Conservation (phyloP, 2,113 vertebrate genomes). For the Hemichromis elongatus region DNA sequence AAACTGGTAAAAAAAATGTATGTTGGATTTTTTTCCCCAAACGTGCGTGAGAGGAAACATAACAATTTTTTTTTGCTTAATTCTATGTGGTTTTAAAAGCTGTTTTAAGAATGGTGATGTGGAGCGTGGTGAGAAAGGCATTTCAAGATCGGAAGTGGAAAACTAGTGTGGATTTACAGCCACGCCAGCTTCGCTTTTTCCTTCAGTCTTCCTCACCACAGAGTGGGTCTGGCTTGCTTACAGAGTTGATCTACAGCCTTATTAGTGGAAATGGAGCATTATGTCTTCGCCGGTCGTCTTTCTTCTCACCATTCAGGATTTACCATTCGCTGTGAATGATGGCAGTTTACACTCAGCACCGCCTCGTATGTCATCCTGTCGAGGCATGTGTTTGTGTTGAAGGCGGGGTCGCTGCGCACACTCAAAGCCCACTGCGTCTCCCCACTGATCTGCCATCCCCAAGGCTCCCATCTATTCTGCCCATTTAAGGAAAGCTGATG, state of each 20-base stretch:
- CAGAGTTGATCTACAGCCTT: slow-evolving; percentile 53
- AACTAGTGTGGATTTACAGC: background rate
- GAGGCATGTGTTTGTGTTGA: background rate
- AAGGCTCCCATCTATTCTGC: slow-evolving; percentile 25
- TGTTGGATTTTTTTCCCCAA: background rate
- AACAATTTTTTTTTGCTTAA: background rate
- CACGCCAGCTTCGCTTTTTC: background rate
- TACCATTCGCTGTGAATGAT: slow-evolving; percentile 72
- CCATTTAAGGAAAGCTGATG: slow-evolving; percentile 46
- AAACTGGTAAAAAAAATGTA: background rate
- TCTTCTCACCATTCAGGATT: slow-evolving; percentile 74
- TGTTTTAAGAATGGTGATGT: background rate
- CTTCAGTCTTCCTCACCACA: background rate
- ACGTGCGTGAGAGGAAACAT: background rate
- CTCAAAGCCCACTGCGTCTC: background rate
- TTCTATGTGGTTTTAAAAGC: background rate
- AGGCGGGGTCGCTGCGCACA: background rate
- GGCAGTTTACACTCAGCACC: slow-evolving; percentile 65
- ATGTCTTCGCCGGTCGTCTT: slow-evolving; percentile 66
- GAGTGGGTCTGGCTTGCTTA: slow-evolving; percentile 2
- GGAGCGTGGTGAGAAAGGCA: background rate
- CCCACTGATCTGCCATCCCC: background rate
- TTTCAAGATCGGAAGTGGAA: background rate
- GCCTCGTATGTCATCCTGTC: slow-evolving; percentile 72
- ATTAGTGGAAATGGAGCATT: slow-evolving; percentile 71